Base-by-base conservation (phyloP, 2,113 vertebrate species). In the Vulpes vulpes region DNA sequence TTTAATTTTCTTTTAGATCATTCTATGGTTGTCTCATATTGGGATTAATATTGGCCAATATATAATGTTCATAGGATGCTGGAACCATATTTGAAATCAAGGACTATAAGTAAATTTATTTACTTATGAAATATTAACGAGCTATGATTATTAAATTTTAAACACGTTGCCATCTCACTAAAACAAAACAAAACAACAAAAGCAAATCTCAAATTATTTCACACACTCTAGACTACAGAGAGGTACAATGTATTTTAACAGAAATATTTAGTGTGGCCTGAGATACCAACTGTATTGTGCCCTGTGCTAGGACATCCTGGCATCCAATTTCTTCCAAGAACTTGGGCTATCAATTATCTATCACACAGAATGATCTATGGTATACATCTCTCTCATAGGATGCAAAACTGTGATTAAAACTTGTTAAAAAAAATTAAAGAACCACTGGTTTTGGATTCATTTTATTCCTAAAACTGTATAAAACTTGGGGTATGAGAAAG, bases 111-210 rank as follows among this genome's bases (percentile, higher is more conserved):
- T 51, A 85, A 74, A 60, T n/a, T 22, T 80, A 51, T 20, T 14
- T 5, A 73, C 10, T 78, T 69, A 79, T 38, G 17, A 91, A 23
- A 81, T 20, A 84, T 32, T 78, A 51, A 62, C 4, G 15, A 19
- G 87, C 7, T 49, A 11, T 1, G 81, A 88, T 3, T 73, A 32
- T 16, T 85, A 55, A 62, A 49, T 30, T 86, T n/a, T 57, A 88
- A 92, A 79, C 7, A 76, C 74, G 17, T 22, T 65, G 55, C 38
- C 67, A 95, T 23, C 22, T 87, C 38, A 43, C 20, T 62, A 87
- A 57, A 76, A 43, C 11, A 85, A 91, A 96, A 93, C 2, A 64
- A 91, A 96, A 93, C 2, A 64, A 64, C 23, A 64, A 90, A 96
- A 94, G 3, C 3, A 8, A 65, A 14, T 51, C 38, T 83, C 38